Base-by-base conservation (phyloP, 2,888 invertebrate genomes). In the Himalopsyche anomala region DNA sequence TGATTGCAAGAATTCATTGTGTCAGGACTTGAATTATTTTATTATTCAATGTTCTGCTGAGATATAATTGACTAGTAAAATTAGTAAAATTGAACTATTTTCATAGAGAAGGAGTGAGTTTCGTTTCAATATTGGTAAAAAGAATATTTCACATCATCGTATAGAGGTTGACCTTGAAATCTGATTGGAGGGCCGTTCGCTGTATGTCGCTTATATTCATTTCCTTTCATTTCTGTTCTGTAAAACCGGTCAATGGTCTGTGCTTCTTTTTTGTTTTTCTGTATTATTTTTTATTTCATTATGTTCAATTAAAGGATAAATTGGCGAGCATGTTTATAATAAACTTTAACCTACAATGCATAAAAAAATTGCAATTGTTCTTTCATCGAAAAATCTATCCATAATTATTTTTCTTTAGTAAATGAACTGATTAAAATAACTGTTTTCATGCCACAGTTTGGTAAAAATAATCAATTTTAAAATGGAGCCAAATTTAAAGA, bases 91-190 rank as follows among this genome's bases (percentile, higher is more conserved):
- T 15, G 3, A 15, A 38, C 5, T n/a, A 19, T 62, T 62, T 74
- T 74, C 74, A 5, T 8, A 12, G 19, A 74, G 74, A 74, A 15
- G 5, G 36, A 74, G 74, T 36, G 74, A 74, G 36, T 38, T 36
- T 3, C 38, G 19, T 74, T 74, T 36, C 12, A 74, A 36, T 74
- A 11, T 12, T 12, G 74, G 74, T 74, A 74, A 12, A 36, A 12
- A 74, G 1, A 36, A 36, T 9, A 74, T 28, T 74, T 28, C 36
- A 74, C 19, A 74, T 74, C 74, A 74, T 74, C 74, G 74, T 74
- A 38, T 74, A 74, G 74, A 74, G 74, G 74, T 74, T 74, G 74
- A 74, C 74, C 74, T 74, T 74, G 74, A 74, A 74, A 74, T 74
- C 12, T 74, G 74, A 74, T 74, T 74, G 74, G 74, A 74, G 74